Evolutionary conservation across 2,888 invertebrate species (phyloP), one percentile per base, ranked within the genome.

Genomic region (Spisula solida): DNA sequence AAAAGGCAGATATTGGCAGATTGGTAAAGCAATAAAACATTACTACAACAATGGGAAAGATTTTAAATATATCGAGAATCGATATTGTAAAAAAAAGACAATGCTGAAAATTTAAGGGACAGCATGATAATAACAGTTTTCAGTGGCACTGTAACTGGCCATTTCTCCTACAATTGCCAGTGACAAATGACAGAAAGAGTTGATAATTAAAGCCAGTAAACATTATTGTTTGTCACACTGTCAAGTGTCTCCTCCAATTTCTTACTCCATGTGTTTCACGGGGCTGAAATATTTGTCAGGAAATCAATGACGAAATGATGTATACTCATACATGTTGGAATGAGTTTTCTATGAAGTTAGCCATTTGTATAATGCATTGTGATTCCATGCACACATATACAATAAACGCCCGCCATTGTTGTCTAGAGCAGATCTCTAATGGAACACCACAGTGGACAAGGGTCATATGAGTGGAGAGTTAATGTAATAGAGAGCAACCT

Each of bases 191-290:
- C 34, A 34, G 18, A 34, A 75, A 16, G 31, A 75, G 16, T 31
- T 31, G 29, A 75, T 75, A 75, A 75, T 75, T 75, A 75, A 75
- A 75, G 31, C 75, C n/a, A 75, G 75, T 34, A 75, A 75, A 75
- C 29, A 75, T 75, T 75, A 75, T 66, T 75, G 75, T 75, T 75
- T 75, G 75, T 75, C 75, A 34, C 75, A 34, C 75, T 75, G 75
- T 29, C 75, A 75, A 75, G 34, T 34, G 75, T 75, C 75, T 75
- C 34, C 34, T 25, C 75, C 75, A 75, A 75, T 75, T 75, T 75
- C 75, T 75, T 34, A 34, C 75, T 34, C 34, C 34, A 34, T 6
- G 34, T 75, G 25, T 25, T n/a, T 75, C 34, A 14, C 75, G 16
- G 75, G 8, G 25, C 75, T 31, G 75, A 75, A 75, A 75, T 75